These are phyloP conservation scores for Lathronympha strigana DNA, from an alignment of 2,888 invertebrate genomes.

Conservation along the genomic window DNA sequence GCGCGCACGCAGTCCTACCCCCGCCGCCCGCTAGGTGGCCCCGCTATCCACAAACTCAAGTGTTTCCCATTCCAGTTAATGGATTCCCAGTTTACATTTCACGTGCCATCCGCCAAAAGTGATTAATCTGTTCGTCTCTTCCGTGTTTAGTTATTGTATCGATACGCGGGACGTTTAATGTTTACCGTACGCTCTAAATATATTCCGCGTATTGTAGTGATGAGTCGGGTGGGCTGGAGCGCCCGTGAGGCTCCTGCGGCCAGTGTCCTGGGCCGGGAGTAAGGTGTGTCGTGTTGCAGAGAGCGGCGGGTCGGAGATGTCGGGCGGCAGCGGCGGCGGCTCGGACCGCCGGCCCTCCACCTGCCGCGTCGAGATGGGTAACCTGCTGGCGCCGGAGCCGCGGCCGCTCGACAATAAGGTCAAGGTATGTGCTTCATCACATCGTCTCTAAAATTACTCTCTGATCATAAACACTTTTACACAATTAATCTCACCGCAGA, in stretches of 20 bases:
- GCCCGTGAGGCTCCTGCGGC: constrained; percentile 36
- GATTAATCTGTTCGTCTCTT: constrained; percentile 11
- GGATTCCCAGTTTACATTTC: constrained; percentile 30
- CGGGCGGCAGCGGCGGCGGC: constrained; percentile 59
- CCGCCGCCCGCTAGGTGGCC: constrained; percentile 43
- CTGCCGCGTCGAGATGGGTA: constrained; percentile 85
- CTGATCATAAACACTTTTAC: not conserved
- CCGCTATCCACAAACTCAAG: constrained; percentile 8
- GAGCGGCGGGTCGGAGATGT: constrained; percentile 55
- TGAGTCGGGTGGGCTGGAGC: constrained; percentile 45
- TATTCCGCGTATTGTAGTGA: constrained; percentile 57
- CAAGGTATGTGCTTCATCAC: constrained; percentile 83
- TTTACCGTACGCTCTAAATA: constrained; percentile 57
- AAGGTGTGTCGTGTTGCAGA: constrained; percentile 42
- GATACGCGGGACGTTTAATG: constrained; percentile 26
- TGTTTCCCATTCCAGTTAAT: constrained; percentile 27
- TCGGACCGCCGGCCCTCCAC: constrained; percentile 77
- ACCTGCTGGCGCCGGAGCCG: constrained; percentile 86
- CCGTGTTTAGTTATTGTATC: constrained; percentile 13
- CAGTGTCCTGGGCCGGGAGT: not conserved
- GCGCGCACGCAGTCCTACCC: constrained; percentile 44
- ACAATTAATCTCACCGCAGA: not conserved
- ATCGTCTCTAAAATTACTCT: not conserved
- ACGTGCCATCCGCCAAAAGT: constrained; percentile 15
- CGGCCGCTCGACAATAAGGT: constrained; percentile 89